Evolutionary conservation across 2,888 invertebrate species (phyloP).

Genomic region (Synergus japonicus): DNA sequence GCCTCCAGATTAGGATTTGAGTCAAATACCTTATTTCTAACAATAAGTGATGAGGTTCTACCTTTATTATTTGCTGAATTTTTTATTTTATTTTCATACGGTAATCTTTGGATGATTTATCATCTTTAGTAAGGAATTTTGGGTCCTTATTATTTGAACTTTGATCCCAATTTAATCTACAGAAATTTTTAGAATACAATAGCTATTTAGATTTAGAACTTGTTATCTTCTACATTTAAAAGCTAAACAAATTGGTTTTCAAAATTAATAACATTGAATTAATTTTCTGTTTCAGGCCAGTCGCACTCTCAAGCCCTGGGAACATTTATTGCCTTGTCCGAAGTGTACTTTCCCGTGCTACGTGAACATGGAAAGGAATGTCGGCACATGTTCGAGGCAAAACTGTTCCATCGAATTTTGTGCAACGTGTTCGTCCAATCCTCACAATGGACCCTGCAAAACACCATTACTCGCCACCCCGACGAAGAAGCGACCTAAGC

Average conservation of each 20-base stretch:
- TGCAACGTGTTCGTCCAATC: slow-evolving; percentile 69
- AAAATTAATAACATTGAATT: slow-evolving; percentile 23
- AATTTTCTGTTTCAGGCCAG: slow-evolving; percentile 68
- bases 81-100: neutral
- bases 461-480: slow-evolving; percentile 73
- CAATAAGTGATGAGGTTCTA: neutral
- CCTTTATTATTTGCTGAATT: neutral
- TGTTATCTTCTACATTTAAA: neutral
- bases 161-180: too few species aligned
- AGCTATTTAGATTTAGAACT: too few species aligned
- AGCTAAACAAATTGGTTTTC: neutral
- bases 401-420: slow-evolving; percentile 74
- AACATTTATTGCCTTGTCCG: slow-evolving; percentile 72
- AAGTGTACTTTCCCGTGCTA: slow-evolving; percentile 73
- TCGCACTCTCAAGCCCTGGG: slow-evolving; percentile 71
- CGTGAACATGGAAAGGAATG: slow-evolving; percentile 70
- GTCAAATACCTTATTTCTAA: neutral
- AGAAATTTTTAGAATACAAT: too few species aligned
- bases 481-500: slow-evolving; percentile 71
- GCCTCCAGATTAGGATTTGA: neutral
- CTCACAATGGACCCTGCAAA: slow-evolving; percentile 71
- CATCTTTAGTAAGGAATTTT: neutral
- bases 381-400: slow-evolving; percentile 73
- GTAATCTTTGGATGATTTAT: neutral
- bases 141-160: neutral